Evolutionary conservation across 2,797 vertebrate genomes (phyloP).

Genomic region (Cirrhinus molitorella): DNA sequence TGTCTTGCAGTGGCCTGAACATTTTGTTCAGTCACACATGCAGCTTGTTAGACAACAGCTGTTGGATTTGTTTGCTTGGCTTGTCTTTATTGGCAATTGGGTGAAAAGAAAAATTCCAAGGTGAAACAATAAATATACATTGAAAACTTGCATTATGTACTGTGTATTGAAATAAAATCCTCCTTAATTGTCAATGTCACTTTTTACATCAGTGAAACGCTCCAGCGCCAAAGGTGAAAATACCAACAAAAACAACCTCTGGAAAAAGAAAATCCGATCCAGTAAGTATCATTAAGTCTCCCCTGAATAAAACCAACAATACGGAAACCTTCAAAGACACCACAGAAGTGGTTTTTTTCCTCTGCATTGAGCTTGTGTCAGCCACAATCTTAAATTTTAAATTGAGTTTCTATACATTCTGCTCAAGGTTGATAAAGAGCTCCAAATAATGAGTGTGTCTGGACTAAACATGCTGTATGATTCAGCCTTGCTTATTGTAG

Average conservation of each 20-base stretch:
- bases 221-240: conserved; percentile 59
- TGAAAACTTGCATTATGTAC: background rate
- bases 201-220: conserved; percentile 59
- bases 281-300: conserved; percentile 65
- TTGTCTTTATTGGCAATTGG: background rate
- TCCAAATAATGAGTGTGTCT: background rate
- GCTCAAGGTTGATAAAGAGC: conserved; percentile 5
- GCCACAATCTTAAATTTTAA: background rate
- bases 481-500: background rate
- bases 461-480: background rate
- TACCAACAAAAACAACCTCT: conserved; percentile 64
- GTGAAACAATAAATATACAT: background rate
- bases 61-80: background rate
- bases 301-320: background rate
- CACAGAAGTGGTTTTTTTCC: background rate
- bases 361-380: background rate
- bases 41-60: background rate
- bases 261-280: conserved; percentile 76
- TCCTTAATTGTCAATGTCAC: background rate
- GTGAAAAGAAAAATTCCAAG: background rate
- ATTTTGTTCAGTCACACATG: background rate
- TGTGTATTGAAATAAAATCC: background rate
- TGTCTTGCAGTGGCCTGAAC: background rate
- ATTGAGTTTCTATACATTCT: background rate
- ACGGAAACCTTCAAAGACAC: background rate